These are phyloP conservation scores for Metacarcinus magister DNA, from an alignment of 2,888 invertebrate species.

Conservation along the genomic window DNA sequence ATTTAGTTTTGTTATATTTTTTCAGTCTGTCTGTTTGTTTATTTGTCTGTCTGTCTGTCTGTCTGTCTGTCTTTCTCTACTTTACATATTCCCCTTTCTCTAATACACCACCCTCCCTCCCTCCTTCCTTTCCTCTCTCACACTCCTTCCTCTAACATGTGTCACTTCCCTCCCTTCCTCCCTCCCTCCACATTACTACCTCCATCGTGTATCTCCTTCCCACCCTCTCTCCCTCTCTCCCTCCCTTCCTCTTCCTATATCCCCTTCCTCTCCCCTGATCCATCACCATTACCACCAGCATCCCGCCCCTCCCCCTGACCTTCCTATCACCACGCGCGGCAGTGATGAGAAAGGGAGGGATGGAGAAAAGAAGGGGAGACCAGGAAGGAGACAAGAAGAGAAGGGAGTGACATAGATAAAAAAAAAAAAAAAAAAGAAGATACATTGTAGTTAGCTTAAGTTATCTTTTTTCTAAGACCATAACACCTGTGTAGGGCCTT, in stretches of 20 bases:
- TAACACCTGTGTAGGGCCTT: no score
- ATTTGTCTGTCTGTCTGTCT: not conserved
- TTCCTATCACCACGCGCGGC: not conserved
- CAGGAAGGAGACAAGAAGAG: not conserved
- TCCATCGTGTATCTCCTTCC: not conserved
- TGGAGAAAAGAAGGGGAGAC: not conserved
- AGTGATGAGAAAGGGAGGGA: not conserved
- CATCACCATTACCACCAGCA: not conserved
- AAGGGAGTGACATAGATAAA: no score
- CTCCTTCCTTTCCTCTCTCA: not conserved
- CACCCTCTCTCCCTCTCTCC: not conserved
- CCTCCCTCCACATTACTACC: conserved; percentile 42
- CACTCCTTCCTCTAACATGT: not conserved
- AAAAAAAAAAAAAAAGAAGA: no score
- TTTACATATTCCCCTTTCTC: not conserved
- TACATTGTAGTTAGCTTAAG: no score
- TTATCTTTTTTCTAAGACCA: not conserved
- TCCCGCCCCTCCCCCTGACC: not conserved
- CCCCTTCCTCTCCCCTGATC: not conserved
- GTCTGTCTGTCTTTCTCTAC: not conserved
- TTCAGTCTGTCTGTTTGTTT: not conserved
- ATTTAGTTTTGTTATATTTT: not conserved
- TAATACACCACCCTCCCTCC: not conserved
- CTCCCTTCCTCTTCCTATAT: not conserved
- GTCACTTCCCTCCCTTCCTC: not conserved